These are phyloP conservation scores for Hydrotaea cyrtoneurina DNA, from an alignment of 2,888 invertebrate genomes.

Conservation along the genomic window DNA sequence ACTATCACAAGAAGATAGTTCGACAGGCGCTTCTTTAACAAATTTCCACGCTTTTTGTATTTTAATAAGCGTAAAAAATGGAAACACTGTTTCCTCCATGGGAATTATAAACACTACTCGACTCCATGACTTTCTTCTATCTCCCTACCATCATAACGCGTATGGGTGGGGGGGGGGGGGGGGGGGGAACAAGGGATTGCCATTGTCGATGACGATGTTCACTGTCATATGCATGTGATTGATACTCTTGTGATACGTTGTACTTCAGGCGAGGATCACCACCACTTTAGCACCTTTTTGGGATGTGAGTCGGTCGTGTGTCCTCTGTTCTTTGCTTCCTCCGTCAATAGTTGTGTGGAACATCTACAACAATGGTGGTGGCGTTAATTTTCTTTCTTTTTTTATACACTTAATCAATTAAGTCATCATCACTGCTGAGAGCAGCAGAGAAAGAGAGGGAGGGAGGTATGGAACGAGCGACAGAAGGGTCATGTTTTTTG, in stretches of 20 bases:
- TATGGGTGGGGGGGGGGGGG: not conserved
- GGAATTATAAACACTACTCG: conserved; percentile 53
- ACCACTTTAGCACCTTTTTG: conserved; percentile 53
- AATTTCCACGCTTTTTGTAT: conserved; percentile 57
- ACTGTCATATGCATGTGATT: conserved; percentile 59
- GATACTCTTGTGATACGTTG: conserved; percentile 46
- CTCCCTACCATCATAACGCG: conserved; percentile 21
- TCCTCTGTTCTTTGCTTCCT: not conserved
- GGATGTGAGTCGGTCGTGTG: not conserved
- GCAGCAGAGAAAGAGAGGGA: not conserved
- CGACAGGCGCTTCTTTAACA: not conserved
- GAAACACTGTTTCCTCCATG: conserved; percentile 34
- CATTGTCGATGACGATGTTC: not conserved
- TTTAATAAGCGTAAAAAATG: conserved; percentile 64
- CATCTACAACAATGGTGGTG: conserved; percentile 62
- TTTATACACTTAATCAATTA: conserved; percentile 79
- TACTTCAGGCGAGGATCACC: conserved; percentile 51
- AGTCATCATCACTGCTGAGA: conserved; percentile 70
- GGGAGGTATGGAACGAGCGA: too few species aligned
- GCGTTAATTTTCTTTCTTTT: conserved; percentile 68
- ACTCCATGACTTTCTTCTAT: not conserved
- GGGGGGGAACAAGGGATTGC: conserved; percentile 55
- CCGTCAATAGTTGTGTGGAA: conserved; percentile 22
- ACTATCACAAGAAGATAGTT: not conserved
- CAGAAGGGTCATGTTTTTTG: not conserved